Conservation (phyloP, 2,888 invertebrate species). For the Archaeoteleia sp. region DNA sequence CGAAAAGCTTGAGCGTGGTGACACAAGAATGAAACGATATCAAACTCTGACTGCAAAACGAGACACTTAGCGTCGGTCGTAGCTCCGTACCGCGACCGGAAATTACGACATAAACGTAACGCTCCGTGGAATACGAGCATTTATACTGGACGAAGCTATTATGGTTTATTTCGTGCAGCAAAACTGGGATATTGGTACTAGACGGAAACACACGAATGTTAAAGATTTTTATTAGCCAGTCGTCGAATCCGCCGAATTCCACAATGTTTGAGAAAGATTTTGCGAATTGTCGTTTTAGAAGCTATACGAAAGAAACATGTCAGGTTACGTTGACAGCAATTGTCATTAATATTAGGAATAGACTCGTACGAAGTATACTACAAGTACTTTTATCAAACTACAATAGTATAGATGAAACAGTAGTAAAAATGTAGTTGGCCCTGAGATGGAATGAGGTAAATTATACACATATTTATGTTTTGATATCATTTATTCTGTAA, state of each 20-base stretch:
- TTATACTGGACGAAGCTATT: conserved; percentile 36
- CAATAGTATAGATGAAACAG: too few species aligned
- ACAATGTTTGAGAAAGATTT: too few species aligned
- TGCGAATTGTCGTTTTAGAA: too few species aligned
- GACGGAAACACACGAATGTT: conserved; percentile 40
- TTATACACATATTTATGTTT: too few species aligned
- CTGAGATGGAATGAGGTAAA: too few species aligned
- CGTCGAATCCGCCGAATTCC: conserved; percentile 28
- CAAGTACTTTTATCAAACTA: too few species aligned
- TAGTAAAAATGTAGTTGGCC: too few species aligned
- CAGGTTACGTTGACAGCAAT: too few species aligned
- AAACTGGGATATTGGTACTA: conserved; percentile 22
- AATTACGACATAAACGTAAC: conserved; percentile 63
- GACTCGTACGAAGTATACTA: too few species aligned
- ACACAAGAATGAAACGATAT: conserved; percentile 34
- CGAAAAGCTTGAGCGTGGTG: conserved; percentile 12
- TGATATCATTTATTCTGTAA: too few species aligned
- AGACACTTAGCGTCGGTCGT: conserved; percentile 40
- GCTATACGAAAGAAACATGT: too few species aligned
- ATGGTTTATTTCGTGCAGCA: conserved; percentile 40
- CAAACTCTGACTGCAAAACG: conserved; percentile 37
- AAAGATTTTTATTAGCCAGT: conserved; percentile 42
- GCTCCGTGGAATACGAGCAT: conserved; percentile 55
- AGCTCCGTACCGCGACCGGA: conserved; percentile 44
- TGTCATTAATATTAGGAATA: too few species aligned